These are phyloP conservation scores for Caerostris darwini DNA, from an alignment of 1,140 invertebrate genomes.

Conservation along the genomic window DNA sequence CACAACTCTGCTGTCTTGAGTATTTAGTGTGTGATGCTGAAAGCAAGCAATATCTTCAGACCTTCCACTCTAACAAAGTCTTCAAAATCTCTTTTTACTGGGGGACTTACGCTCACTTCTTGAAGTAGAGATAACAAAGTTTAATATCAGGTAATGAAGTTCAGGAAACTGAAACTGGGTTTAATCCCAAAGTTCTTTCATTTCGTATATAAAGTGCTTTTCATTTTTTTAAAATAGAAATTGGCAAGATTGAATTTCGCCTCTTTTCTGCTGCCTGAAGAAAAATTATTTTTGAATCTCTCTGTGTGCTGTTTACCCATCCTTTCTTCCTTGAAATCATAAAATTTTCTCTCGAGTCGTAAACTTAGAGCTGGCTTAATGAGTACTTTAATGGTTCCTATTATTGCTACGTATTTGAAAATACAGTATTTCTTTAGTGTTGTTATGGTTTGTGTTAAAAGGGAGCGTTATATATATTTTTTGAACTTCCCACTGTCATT, in stretches of 20 bases:
- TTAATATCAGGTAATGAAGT: slow-evolving; percentile 28
- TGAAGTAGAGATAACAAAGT: background rate
- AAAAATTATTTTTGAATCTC: background rate
- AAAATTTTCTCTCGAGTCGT: background rate
- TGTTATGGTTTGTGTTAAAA: too few species aligned
- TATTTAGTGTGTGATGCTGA: background rate
- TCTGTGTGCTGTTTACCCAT: background rate
- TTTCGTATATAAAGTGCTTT: background rate
- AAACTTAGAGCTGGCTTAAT: background rate
- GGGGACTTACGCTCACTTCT: too few species aligned
- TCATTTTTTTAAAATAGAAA: background rate
- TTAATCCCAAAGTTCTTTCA: slow-evolving; percentile 4
- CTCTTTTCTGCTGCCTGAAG: background rate
- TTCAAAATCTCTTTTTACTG: background rate
- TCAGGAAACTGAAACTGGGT: background rate
- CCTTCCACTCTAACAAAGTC: background rate
- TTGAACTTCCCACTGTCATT: too few species aligned
- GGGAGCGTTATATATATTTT: too few species aligned
- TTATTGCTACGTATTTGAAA: too few species aligned
- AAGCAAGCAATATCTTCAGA: background rate
- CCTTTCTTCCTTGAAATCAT: background rate
- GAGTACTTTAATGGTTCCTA: background rate
- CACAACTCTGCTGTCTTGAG: background rate
- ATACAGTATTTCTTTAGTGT: too few species aligned
- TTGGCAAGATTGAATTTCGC: background rate